Percentiles rank a stretch among this genome's conserved stretches.
Evolutionary conservation across 1,140 invertebrate species (phyloP).

Genomic region (Achroia grisella): DNA sequence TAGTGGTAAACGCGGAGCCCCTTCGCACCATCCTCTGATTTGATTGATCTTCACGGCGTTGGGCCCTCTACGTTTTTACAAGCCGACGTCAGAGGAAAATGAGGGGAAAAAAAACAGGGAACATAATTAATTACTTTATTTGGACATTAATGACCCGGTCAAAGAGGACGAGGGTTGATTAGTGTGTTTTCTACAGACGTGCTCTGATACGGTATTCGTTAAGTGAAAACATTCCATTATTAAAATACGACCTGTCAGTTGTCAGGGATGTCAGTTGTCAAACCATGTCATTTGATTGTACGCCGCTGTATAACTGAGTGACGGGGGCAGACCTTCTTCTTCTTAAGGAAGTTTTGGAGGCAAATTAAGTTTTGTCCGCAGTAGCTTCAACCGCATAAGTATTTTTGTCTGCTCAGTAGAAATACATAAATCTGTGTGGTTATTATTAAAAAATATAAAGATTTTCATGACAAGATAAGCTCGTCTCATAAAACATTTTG

Average conservation of each 20-base stretch:
- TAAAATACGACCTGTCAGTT: conserved; percentile 5
- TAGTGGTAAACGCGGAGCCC: conserved; percentile 36
- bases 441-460: neutral
- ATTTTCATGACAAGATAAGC: conserved; percentile 8
- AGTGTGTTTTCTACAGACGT: conserved; percentile 43
- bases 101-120: conserved; percentile 47
- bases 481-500: conserved; percentile 18
- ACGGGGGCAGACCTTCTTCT: neutral
- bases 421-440: conserved; percentile 1
- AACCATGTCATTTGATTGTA: conserved; percentile 1
- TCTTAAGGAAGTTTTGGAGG: too few species aligned
- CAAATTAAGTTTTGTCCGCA: too few species aligned
- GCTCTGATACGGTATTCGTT: conserved; percentile 24
- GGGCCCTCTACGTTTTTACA: conserved; percentile 50
- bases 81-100: conserved; percentile 47
- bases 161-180: conserved; percentile 52
- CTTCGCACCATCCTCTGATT: conserved; percentile 44
- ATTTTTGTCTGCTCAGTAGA: neutral
- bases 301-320: neutral
- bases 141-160: conserved; percentile 64
- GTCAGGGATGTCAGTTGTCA: conserved; percentile 1
- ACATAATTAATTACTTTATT: conserved; percentile 70
- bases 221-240: conserved; percentile 10
- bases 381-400: too few species aligned
- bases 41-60: conserved; percentile 57